A percentile compares a stretch with the other conserved stretches of the same genome.
Conservation (phyloP, 2,888 invertebrate species). For the Melanostoma mellinum region DNA sequence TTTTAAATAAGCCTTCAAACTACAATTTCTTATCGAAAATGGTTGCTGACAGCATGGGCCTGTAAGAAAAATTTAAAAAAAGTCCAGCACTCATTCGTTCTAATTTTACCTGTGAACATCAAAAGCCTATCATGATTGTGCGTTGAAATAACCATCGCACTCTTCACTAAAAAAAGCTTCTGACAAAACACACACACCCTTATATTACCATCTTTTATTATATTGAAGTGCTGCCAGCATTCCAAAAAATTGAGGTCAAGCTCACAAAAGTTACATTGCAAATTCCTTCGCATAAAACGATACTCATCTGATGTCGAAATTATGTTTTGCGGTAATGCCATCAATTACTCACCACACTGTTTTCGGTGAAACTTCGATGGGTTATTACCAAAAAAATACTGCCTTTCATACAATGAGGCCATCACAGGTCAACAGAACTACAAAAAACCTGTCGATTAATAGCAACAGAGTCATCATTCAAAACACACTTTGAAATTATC, state of each 20-base stretch:
- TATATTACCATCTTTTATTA: background rate
- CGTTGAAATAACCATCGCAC: too few relatives aligned
- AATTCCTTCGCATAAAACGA: slow-evolving; percentile 3
- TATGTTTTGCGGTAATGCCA: background rate
- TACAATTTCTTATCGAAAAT: too few relatives aligned
- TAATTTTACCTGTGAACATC: too few relatives aligned
- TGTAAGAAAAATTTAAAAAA: too few relatives aligned
- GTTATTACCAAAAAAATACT: background rate
- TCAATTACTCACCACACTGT: slow-evolving; percentile 13
- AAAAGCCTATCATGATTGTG: too few relatives aligned
- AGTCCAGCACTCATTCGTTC: too few relatives aligned
- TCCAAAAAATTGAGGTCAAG: slow-evolving; percentile 22
- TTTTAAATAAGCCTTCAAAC: too few relatives aligned
- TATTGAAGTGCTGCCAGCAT: slow-evolving; percentile 3
- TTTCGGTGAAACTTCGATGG: background rate
- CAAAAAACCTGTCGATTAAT: too few relatives aligned
- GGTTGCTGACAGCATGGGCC: too few relatives aligned
- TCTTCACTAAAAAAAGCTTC: too few relatives aligned
- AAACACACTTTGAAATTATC: background rate
- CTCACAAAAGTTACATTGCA: slow-evolving; percentile 5
- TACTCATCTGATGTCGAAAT: slow-evolving; percentile 4
- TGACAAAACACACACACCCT: too few relatives aligned
- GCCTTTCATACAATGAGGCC: background rate
- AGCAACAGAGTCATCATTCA: too few relatives aligned
- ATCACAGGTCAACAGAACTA: background rate